Conservation (phyloP, 2,113 vertebrate genomes). For the Cavia porcellus region DNA sequence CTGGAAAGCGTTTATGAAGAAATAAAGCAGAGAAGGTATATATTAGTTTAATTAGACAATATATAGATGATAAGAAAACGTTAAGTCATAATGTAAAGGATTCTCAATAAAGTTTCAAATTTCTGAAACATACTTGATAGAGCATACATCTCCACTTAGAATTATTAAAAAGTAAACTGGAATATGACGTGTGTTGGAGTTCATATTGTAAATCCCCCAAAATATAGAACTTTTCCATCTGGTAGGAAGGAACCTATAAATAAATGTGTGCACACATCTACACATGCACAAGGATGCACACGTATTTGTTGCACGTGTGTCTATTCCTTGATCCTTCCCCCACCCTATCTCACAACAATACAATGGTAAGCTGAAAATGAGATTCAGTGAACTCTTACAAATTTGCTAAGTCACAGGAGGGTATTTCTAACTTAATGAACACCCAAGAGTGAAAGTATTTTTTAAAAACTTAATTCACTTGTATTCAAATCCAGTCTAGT, state of each 20-base stretch:
- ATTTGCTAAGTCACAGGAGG: background rate
- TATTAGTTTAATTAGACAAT: background rate
- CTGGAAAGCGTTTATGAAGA: background rate
- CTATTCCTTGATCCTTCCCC: background rate
- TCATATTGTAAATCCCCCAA: conserved; percentile 65
- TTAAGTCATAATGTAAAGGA: background rate
- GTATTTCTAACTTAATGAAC: conserved; percentile 48
- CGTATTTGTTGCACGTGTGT: conserved; percentile 56
- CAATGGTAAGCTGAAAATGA: background rate
- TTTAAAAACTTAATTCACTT: background rate
- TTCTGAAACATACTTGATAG: background rate
- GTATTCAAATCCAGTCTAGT: background rate
- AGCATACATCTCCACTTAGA: conserved; percentile 17
- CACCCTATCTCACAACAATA: background rate
- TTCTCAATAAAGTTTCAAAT: background rate
- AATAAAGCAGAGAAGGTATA: background rate
- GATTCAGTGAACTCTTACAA: background rate
- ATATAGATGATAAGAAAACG: conserved; percentile 36
- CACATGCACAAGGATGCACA: background rate
- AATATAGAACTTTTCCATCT: conserved; percentile 60
- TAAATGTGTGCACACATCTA: conserved; percentile 10
- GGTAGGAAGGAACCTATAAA: conserved; percentile 37
- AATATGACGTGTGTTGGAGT: conserved; percentile 58
- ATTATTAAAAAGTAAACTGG: conserved; percentile 56
- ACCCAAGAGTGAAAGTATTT: background rate